Percentiles rank a stretch among this genome's conserved stretches.
Evolutionary conservation across 2,888 invertebrate species (phyloP).

Genomic region (Itoplectis maculator): DNA sequence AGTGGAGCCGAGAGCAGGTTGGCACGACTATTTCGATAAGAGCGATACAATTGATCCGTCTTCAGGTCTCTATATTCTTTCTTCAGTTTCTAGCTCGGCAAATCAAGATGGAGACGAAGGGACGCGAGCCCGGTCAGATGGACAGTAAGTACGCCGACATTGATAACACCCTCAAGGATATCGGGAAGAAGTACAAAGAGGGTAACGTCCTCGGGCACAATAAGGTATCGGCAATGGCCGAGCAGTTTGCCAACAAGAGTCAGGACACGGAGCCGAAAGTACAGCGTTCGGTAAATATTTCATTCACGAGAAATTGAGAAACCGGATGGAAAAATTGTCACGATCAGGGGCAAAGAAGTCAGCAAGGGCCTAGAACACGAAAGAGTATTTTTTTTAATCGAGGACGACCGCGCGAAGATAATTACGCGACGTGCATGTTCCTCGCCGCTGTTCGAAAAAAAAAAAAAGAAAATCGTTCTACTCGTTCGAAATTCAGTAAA

Average conservation of each 20-base stretch:
- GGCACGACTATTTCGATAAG: constrained; percentile 66
- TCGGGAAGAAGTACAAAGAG: constrained; percentile 91
- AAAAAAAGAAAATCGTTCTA: neutral
- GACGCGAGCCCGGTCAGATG: constrained; percentile 87
- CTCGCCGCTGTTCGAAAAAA: constrained; percentile 1
- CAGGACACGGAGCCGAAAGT: constrained; percentile 86
- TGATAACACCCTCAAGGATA: constrained; percentile 89
- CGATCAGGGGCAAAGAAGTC: constrained; percentile 64
- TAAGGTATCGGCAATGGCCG: constrained; percentile 95
- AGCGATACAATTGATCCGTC: constrained; percentile 44
- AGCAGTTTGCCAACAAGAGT: constrained; percentile 88
- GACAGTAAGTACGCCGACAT: constrained; percentile 89
- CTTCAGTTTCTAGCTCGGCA: constrained; percentile 88
- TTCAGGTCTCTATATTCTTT: constrained; percentile 81
- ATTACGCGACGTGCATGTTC: constrained; percentile 54
- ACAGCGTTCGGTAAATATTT: constrained; percentile 86
- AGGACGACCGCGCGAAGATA: constrained; percentile 20
- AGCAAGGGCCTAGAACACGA: constrained; percentile 59
- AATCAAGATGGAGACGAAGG: constrained; percentile 89
- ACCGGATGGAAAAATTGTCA: constrained; percentile 37
- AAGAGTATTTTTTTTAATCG: constrained; percentile 21
- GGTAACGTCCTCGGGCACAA: constrained; percentile 90
- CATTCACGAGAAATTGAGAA: neutral
- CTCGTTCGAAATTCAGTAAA: neutral
- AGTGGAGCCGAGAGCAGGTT: constrained; percentile 95